Evolutionary conservation across 1,140 invertebrate species (phyloP), one percentile per base, ranked within the genome.

Genomic region (Hestina assimilis): DNA sequence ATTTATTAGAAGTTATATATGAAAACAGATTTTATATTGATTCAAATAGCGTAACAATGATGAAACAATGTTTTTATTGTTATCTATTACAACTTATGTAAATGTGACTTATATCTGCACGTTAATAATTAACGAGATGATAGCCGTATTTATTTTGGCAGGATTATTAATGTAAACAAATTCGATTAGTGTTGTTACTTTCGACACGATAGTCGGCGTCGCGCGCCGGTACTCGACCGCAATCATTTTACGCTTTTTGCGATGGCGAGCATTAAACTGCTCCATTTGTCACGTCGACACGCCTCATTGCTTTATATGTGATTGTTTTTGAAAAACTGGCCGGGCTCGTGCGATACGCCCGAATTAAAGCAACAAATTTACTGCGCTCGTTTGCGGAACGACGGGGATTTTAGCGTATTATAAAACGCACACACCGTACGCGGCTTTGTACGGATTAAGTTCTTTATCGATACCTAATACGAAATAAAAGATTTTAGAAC

Each of bases 261-360:
- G 33, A 47, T n/a, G n/a, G 29, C 12, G 28, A 35, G 45, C 24
- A 57, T 56, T 61, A 63, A 66, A 68, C 52, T 57, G 66, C 56
- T 56, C 68, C 70, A 70, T 78, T 75, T 69, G 64, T 75, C 59
- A 61, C 69, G 66, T 43, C 65, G 74, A 75, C 74, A 72, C 65
- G 74, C 55, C 67, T 78, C 77, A 80, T 80, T 80, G 72, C 75
- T 75, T 77, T 72, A 66, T 71, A 68, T 73, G 72, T 66, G 72
- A 80, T 80, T 80, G 77, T 80, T 80, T 80, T 80, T 80, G 77
- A 80, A 72, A 77, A 80, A 80, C 72, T 71, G 64, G 67, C 45
- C 60, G 58, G 53, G 60, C 45, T 59, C 52, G 43, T 20, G 55
- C 67, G 69, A 63, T 60, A 63, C 66, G 65, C 62, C 38, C 63